Conservation (phyloP, 2,113 vertebrate genomes). For the Passer domesticus region DNA sequence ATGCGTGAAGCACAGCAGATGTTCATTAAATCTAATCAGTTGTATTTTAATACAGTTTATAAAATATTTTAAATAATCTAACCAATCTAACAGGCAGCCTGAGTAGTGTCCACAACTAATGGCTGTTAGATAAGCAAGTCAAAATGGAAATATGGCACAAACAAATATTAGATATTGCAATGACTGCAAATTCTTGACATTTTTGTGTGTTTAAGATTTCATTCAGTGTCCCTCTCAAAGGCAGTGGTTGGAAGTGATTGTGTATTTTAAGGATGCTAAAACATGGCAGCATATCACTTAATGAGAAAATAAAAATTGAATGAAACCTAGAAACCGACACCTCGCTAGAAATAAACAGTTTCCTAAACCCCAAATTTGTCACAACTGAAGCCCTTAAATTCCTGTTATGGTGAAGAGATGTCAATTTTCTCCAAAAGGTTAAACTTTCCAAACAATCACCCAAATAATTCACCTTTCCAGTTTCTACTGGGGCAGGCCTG, state of each 20-base stretch:
- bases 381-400: background rate
- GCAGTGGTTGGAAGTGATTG: background rate
- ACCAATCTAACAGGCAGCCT: background rate
- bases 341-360: background rate
- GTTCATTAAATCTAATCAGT: constrained; percentile 46
- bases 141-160: background rate
- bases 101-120: background rate
- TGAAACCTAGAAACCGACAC: background rate
- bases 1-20: constrained; percentile 32
- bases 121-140: background rate
- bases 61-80: constrained; percentile 20
- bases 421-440: background rate
- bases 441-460: background rate
- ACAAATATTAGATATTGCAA: background rate
- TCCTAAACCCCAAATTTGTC: background rate
- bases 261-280: background rate
- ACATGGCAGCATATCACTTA: background rate
- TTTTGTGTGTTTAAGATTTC: background rate
- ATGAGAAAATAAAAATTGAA: background rate
- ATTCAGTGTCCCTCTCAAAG: background rate
- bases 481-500: background rate
- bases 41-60: background rate
- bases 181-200: background rate
- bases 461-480: background rate
- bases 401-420: background rate